Base-by-base conservation (phyloP, 2,113 vertebrate genomes). In the Cynoglossus semilaevis region DNA sequence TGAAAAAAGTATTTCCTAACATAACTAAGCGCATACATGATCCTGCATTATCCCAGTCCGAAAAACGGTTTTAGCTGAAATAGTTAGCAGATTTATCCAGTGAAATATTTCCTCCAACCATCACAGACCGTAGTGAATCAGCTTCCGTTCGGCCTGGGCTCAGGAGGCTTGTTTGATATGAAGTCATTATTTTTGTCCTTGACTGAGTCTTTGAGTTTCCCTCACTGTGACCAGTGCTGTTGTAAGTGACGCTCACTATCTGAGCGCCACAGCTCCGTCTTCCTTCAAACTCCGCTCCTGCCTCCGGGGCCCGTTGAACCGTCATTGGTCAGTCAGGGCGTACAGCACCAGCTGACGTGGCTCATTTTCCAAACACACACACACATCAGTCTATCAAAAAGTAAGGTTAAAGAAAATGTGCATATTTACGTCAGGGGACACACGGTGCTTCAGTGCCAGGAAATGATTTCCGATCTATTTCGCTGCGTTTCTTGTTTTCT, bases 231-330 rank as follows among this genome's bases (percentile, higher is more conserved):
- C 66, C 17, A 17, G 48, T 11, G 11, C 70, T 29, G 54, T 47
- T 60, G 84, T 81, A 86, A 87, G 59, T 63, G 71, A 88, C 82
- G 80, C 81, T 37, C 41, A 70, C 71, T 87, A 79, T 88, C 85
- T 70, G 47, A 84, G 8, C 44, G 63, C 67, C 61, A 54, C 65
- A 79, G 79, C 62, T 72, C 73, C 38, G 12, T 7, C 55, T 38
- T 12, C 35, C 37, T 19, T 49, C 15, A 52, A 34, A 51, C 19
- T 55, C 36, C 36, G 34, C 58, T 51, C 43, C 49, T 68, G 64
- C 55, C 75, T 73, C 70, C 51, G 7, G 73, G 76, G 55, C 56
- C 48, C 0, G 14, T 35, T 60, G 12, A 0, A 52, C 64, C 63
- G 19, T 6, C 17, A 51, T 42, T 9, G 40, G 46, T 63, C 58